Conservation (phyloP, 2,888 invertebrate species). For the Diplolepis rosae region DNA sequence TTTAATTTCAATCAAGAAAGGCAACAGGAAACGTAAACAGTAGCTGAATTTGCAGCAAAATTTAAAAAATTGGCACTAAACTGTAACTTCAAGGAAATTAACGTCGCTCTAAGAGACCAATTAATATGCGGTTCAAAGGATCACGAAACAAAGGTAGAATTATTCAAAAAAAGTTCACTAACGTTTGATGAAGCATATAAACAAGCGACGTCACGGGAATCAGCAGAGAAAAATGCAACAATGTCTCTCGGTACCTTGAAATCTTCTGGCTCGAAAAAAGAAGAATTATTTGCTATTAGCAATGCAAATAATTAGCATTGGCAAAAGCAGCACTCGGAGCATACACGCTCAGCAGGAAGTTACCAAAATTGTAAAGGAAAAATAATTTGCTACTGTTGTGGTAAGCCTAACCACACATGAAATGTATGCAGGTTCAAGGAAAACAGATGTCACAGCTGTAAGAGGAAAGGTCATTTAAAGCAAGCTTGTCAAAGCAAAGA, state of each 20-base stretch:
- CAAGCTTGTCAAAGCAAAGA: constrained; percentile 2
- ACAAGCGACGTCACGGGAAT: constrained; percentile 28
- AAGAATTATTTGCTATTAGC: too few species aligned
- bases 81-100: constrained; percentile 44
- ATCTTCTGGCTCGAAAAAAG: background rate
- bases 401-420: constrained; percentile 33
- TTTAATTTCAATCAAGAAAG: constrained; percentile 40
- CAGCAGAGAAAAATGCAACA: constrained; percentile 37
- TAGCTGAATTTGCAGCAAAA: constrained; percentile 40
- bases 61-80: constrained; percentile 43
- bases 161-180: constrained; percentile 34
- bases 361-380: constrained; percentile 8
- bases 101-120: constrained; percentile 44
- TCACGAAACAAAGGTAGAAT: constrained; percentile 28
- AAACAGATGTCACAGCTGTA: constrained; percentile 30
- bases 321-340: too few species aligned
- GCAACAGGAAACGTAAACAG: constrained; percentile 40
- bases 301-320: background rate
- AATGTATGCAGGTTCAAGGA: constrained; percentile 24
- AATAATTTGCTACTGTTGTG: constrained; percentile 38
- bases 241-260: background rate
- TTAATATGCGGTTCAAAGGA: constrained; percentile 38
- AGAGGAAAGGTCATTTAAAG: constrained; percentile 32
- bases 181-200: constrained; percentile 35
- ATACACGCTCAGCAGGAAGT: too few species aligned